Evolutionary conservation across 2,113 vertebrate genomes (phyloP).

Genomic region (Blennius ocellaris): DNA sequence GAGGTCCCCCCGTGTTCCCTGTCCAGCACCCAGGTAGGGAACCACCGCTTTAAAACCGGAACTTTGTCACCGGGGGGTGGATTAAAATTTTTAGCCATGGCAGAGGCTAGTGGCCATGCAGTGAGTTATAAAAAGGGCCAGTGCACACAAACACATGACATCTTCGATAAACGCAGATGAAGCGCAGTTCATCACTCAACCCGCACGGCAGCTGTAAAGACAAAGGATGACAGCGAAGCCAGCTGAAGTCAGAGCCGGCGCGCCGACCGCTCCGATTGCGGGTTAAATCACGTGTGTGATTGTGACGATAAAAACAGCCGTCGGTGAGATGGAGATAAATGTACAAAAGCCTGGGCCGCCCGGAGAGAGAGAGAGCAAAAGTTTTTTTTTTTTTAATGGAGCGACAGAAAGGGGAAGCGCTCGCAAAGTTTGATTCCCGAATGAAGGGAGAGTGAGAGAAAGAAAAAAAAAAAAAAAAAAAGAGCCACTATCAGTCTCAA

Average conservation of each 20-base stretch:
- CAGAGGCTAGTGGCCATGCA: conserved; percentile 44
- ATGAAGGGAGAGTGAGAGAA: conserved; percentile 29
- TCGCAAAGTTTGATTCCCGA: conserved; percentile 19
- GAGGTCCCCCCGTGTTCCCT: no score
- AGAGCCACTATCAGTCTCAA: conserved; percentile 60
- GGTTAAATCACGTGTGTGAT: conserved; percentile 11
- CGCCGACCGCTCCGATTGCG: conserved; percentile 21
- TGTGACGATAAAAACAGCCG: conserved; percentile 2
- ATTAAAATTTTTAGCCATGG: conserved; percentile 9
- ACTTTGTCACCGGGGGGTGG: background rate
- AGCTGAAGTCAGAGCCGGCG: conserved; percentile 9
- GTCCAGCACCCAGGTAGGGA: no score
- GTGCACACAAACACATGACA: conserved; percentile 61
- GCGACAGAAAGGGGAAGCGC: background rate
- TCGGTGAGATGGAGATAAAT: background rate
- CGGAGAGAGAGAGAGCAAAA: background rate
- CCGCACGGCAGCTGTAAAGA: conserved; percentile 63
- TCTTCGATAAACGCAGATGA: conserved; percentile 59
- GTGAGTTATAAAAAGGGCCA: conserved; percentile 52
- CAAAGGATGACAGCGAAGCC: conserved; percentile 47
- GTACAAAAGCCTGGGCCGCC: background rate
- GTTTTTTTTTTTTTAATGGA: no score
- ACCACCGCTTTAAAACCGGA: conserved; percentile 4
- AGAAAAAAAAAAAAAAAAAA: conserved; percentile 42
- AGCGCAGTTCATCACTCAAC: conserved; percentile 59